These are phyloP conservation scores for Anguilla rostrata DNA, from an alignment of 2,113 vertebrate species.

Conservation along the genomic window DNA sequence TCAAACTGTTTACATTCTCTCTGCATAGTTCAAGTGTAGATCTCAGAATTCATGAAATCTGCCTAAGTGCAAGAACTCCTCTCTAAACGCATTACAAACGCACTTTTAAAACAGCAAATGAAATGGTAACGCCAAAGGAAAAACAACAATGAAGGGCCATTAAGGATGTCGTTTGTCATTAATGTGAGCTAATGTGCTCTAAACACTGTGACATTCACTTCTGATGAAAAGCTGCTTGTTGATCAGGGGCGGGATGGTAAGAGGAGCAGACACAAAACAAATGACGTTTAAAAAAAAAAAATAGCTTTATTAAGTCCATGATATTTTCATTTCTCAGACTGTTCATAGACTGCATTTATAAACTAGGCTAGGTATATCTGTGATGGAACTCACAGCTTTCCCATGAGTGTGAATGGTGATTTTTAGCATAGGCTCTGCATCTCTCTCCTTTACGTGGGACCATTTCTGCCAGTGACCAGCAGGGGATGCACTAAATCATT, in stretches of 20 bases:
- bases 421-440: not conserved
- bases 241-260: conserved; percentile 10
- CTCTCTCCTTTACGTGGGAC: not conserved
- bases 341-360: not conserved
- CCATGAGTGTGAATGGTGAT: too few relatives aligned
- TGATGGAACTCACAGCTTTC: not conserved
- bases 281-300: not conserved
- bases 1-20: not conserved
- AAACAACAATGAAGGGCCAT: conserved; percentile 17
- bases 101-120: conserved; percentile 22
- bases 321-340: conserved; percentile 14
- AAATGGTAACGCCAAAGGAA: conserved; percentile 21
- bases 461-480: conserved; percentile 57
- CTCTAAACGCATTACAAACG: conserved; percentile 20
- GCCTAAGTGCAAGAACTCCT: not conserved
- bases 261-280: not conserved
- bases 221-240: conserved; percentile 13
- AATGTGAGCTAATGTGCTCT: conserved; percentile 35
- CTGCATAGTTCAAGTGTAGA: not conserved
- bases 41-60: not conserved
- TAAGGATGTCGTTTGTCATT: conserved; percentile 30
- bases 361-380: not conserved
- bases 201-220: conserved; percentile 22
- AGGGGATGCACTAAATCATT: conserved; percentile 68
- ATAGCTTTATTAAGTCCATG: not conserved